Evolutionary conservation across 2,113 vertebrate genomes (phyloP).

Genomic region (Emydocephalus ijimae): DNA sequence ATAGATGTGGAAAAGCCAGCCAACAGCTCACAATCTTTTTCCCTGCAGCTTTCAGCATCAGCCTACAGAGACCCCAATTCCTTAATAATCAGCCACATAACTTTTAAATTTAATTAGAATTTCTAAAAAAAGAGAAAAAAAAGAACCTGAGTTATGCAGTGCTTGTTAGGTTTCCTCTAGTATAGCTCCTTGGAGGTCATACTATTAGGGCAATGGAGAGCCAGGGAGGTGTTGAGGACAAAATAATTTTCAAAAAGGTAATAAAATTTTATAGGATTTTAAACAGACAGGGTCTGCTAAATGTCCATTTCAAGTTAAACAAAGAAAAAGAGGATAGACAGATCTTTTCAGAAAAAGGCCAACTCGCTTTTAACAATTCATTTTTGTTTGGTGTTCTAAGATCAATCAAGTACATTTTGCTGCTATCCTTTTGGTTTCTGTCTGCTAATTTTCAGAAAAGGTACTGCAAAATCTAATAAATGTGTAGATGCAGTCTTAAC

Average conservation of each 20-base stretch:
- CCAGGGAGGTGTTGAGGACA: slow-evolving; percentile 44
- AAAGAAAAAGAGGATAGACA: background rate
- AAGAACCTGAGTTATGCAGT: slow-evolving; percentile 42
- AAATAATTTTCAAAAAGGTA: slow-evolving; percentile 21
- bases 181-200: slow-evolving; percentile 45
- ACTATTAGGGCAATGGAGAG: slow-evolving; percentile 40
- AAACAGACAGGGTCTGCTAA: slow-evolving; percentile 34
- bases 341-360: background rate
- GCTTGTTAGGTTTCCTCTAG: slow-evolving; percentile 37
- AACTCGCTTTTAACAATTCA: background rate
- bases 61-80: background rate
- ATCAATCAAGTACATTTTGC: background rate
- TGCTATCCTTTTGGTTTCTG: background rate
- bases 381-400: background rate
- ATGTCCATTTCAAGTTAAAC: slow-evolving; percentile 24
- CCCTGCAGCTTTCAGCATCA: background rate
- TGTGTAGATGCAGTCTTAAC: background rate
- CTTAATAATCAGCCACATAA: slow-evolving; percentile 31
- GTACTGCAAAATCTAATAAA: background rate
- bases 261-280: slow-evolving; percentile 45
- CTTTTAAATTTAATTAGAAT: slow-evolving; percentile 56
- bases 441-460: background rate
- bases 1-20: background rate
- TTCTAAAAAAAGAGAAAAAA: slow-evolving; percentile 34
- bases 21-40: background rate